phyloP scores from a whole-genome alignment of 2,888 invertebrate species.

The Drosophila meridionalis region DNA sequence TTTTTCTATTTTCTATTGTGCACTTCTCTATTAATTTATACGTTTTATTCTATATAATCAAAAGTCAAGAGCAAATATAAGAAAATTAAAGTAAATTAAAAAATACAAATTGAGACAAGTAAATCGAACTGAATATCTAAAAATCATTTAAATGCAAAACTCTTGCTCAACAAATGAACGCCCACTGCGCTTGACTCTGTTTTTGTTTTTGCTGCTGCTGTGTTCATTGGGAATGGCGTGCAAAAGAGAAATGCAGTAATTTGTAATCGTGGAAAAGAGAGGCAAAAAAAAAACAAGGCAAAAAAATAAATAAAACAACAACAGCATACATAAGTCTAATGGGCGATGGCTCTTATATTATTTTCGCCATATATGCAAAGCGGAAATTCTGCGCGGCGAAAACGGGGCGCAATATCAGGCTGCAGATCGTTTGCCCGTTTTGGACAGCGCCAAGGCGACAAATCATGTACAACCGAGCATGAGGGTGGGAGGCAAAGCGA shows the following conservation, averaged over 20 bases:
- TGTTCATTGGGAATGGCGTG: conserved; percentile 46
- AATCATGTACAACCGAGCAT: conserved; percentile 38
- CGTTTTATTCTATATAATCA: conserved; percentile 13
- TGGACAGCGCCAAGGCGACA: conserved; percentile 58
- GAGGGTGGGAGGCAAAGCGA: conserved; percentile 34
- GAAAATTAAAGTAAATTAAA: conserved; percentile 1
- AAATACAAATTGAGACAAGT: background rate
- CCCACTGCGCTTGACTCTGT: conserved; percentile 21
- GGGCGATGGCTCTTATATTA: conserved; percentile 59
- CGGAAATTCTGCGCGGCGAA: conserved; percentile 39
- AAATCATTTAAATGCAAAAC: conserved; percentile 13
- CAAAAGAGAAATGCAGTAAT: conserved; percentile 63
- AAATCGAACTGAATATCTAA: conserved; percentile 3
- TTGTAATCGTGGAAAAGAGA: conserved; percentile 36
- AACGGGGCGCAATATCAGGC: conserved; percentile 15
- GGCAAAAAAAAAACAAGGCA: background rate
- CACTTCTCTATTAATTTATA: conserved; percentile 33
- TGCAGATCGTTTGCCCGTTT: conserved; percentile 55
- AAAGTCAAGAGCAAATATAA: conserved; percentile 12
- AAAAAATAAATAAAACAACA: conserved; percentile 27
- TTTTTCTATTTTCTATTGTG: conserved; percentile 20
- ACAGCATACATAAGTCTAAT: conserved; percentile 45
- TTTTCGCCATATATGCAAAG: conserved; percentile 71
- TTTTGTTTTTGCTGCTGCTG: conserved; percentile 2
- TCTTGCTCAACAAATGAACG: conserved; percentile 30